Evolutionary conservation across 2,797 vertebrate genomes (phyloP), one percentile per base, ranked within the genome.

Genomic region (Pseudopleuronectes americanus): DNA sequence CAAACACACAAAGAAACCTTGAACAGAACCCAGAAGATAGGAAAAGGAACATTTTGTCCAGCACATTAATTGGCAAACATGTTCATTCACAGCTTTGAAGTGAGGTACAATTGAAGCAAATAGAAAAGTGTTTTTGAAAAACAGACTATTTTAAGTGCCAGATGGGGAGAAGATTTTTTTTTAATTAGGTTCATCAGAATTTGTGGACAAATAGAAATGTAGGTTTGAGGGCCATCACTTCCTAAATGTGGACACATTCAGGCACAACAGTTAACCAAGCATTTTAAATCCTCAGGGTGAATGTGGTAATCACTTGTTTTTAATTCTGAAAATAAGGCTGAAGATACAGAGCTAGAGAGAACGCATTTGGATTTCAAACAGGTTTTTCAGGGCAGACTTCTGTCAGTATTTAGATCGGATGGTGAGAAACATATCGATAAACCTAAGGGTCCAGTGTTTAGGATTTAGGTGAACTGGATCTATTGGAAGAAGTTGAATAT

Each of bases 61-160:
- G 49, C 23, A 53, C 51, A 53, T 53, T 53, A 53, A 53, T 53
- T 53, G 51, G 51, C 51, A 53, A 13, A 23, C 51, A 53, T 53
- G 51, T 53, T 53, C 22, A 24, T 53, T 22, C 51, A 24, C 22
- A 16, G 51, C 51, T 53, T 24, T 23, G 51, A 24, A 53, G 51
- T 53, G 51, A 53, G 51, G 10, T 24, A 26, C 51, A 53, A 53
- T 24, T 53, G 51, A 23, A 53, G 51, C 51, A 24, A 53, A 53
- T 8, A 53, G 21, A 53, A 53, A 53, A 51, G 22, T 24, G 51
- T 12, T 53, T 22, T 14, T 14, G 51, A 53, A 53, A 53, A 53
- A 53, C 9, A 24, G 23, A 12, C 51, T 53, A 23, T 53, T 53
- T 53, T 53, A 53, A 53, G 51, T 53, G 51, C 51, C 51, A 53